A percentile compares a stretch with the other conserved stretches of the same genome.
phyloP scores from a whole-genome alignment of 2,797 vertebrate genomes.

The Coluber constrictor region DNA sequence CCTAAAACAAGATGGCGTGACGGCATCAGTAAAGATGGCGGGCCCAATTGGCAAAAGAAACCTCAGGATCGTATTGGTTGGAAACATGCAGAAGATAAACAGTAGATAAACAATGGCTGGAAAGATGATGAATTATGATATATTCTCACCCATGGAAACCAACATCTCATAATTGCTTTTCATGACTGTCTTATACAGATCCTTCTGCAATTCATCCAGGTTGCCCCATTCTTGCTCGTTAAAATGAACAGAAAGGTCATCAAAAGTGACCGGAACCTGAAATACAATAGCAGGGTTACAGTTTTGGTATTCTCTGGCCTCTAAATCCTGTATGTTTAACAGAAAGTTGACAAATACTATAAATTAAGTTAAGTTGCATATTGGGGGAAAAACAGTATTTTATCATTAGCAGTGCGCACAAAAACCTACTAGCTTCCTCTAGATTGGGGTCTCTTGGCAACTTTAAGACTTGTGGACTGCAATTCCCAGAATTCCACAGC shows the following conservation, averaged over 20 bases:
- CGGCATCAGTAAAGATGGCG: too few relatives aligned
- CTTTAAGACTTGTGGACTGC: too few relatives aligned
- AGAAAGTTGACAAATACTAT: neutral
- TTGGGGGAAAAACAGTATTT: too few relatives aligned
- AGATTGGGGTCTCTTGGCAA: too few relatives aligned
- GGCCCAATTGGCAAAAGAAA: too few relatives aligned
- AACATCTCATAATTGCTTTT: slow-evolving; percentile 21
- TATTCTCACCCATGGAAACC: slow-evolving; percentile 34
- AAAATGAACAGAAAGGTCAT: neutral
- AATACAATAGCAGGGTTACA: neutral
- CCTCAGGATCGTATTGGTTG: too few relatives aligned
- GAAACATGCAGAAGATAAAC: too few relatives aligned
- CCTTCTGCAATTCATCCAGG: slow-evolving; percentile 18
- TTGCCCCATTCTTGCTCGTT: slow-evolving; percentile 31
- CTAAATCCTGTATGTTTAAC: neutral
- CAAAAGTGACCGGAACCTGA: neutral
- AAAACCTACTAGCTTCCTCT: neutral
- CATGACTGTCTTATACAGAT: neutral
- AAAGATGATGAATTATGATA: neutral
- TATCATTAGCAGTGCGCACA: neutral
- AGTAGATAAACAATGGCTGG: too few relatives aligned
- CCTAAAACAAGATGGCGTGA: too few relatives aligned
- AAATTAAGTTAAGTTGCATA: neutral
- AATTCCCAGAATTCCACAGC: too few relatives aligned
- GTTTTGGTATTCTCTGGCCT: too few relatives aligned